Conservation (phyloP, 1,140 invertebrate genomes). For the Atopsyche davidsoni region DNA sequence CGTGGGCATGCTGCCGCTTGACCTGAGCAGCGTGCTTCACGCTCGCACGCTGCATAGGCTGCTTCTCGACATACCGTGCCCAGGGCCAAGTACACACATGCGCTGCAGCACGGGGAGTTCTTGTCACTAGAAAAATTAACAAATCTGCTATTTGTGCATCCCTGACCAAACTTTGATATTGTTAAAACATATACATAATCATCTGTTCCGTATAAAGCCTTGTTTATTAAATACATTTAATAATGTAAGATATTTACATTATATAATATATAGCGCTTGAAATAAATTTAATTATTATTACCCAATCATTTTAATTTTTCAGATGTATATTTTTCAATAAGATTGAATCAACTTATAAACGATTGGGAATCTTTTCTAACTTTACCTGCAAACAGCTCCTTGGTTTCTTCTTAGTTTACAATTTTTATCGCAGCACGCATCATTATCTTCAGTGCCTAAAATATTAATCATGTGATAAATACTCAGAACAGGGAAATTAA, state of each 20-base stretch:
- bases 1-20: constrained; percentile 61
- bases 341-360: too few species aligned
- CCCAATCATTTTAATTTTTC: too few species aligned
- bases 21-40: constrained; percentile 75
- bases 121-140: constrained; percentile 66
- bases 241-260: too few species aligned
- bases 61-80: constrained; percentile 81
- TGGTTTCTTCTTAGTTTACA: constrained; percentile 76
- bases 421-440: constrained; percentile 87
- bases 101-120: constrained; percentile 89
- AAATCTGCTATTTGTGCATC: neutral
- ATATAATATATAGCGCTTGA: too few species aligned
- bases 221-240: too few species aligned
- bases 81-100: constrained; percentile 76
- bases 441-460: constrained; percentile 79
- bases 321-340: too few species aligned
- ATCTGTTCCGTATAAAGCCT: too few species aligned
- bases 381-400: constrained; percentile 79
- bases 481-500: neutral
- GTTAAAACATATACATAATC: too few species aligned
- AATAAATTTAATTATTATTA: too few species aligned
- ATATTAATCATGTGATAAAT: neutral
- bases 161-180: neutral
- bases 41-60: constrained; percentile 83
- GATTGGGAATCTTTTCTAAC: too few species aligned